Percentiles rank a stretch among this genome's conserved stretches.
phyloP scores from a whole-genome alignment of 1,140 invertebrate genomes.

The Aleiodes sp. region DNA sequence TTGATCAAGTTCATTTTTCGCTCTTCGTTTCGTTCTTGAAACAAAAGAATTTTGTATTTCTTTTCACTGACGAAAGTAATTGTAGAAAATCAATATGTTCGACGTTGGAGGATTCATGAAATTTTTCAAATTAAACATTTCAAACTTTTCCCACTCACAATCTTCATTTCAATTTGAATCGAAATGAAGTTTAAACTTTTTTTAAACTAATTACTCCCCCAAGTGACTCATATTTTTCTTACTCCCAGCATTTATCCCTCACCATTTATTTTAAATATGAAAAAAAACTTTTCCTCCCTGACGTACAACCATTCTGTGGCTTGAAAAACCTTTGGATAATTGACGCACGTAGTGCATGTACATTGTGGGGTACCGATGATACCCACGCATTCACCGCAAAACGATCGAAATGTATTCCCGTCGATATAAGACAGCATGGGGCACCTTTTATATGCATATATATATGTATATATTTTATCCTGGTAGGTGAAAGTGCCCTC shows the following conservation, averaged over 20 bases:
- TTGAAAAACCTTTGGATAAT: conserved; percentile 5
- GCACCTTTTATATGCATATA: too few species aligned
- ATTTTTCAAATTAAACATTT: too few species aligned
- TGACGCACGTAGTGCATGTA: conserved; percentile 10
- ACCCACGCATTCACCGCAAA: conserved; percentile 11
- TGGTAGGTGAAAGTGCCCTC: conserved; percentile 2
- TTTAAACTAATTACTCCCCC: background rate
- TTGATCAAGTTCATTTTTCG: background rate
- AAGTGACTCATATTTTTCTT: too few species aligned
- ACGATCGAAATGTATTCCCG: conserved; percentile 10
- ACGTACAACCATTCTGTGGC: background rate
- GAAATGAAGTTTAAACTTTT: background rate
- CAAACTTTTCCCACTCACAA: too few species aligned
- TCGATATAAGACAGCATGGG: background rate
- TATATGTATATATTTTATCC: too few species aligned
- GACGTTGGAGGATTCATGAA: too few species aligned
- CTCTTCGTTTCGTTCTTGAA: too few species aligned
- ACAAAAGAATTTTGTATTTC: too few species aligned
- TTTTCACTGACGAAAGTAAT: too few species aligned
- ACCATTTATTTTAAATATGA: background rate
- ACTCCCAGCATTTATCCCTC: background rate
- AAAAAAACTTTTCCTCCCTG: background rate
- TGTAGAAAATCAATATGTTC: too few species aligned
- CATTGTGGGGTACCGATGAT: conserved; percentile 9
- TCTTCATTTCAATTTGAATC: too few species aligned